Evolutionary conservation across 1,140 invertebrate species (phyloP), one percentile per base, ranked within the genome.

Genomic region (Ladona fulva): DNA sequence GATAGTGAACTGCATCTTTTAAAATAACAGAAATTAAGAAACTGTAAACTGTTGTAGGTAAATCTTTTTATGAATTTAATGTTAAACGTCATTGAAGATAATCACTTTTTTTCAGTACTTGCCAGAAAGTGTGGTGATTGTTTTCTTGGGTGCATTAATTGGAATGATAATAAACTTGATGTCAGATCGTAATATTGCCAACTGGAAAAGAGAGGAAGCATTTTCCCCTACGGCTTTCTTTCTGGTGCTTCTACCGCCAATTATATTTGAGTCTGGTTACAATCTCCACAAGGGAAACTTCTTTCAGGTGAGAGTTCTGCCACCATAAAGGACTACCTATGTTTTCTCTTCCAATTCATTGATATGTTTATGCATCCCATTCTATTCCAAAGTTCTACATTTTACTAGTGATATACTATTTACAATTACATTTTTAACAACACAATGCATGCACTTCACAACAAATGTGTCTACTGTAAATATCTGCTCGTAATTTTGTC

Each of bases 251-350:
- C 84, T 99, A n/a, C 97, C 97, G 8, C 97, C 97, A 0, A 99
- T 99, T 74, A 99, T 99, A 81, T 99, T 99, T 89, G 97, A 99
- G 86, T 98, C 96, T 6, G 97, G 97, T 6, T 99, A 99, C 83
- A 99, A 99, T 90, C 89, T 99, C 75, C 97, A 99, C 82, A 99
- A 99, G 86, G 97, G 97, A 76, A 99, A 99, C 83, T 99, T 99
- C 83, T 99, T 99, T 84, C 96, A 98, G 87, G 52, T 66, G 14
- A 3, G 3, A 3, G 1, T 37, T 37, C 29, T 37, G 29, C 29
- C 8, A 99, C 98, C 83, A 97, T 99, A 3, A 66, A 66, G 52
- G 44, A 11, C 19, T 52, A 52, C 44, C 19, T 19, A 52, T 10
- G 19, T 11, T 11, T 52, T 11, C 44, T 11, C 10, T 52, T 11